These are phyloP conservation scores for Melanocharis versteri DNA, from an alignment of 2,113 vertebrate genomes.

Conservation along the genomic window DNA sequence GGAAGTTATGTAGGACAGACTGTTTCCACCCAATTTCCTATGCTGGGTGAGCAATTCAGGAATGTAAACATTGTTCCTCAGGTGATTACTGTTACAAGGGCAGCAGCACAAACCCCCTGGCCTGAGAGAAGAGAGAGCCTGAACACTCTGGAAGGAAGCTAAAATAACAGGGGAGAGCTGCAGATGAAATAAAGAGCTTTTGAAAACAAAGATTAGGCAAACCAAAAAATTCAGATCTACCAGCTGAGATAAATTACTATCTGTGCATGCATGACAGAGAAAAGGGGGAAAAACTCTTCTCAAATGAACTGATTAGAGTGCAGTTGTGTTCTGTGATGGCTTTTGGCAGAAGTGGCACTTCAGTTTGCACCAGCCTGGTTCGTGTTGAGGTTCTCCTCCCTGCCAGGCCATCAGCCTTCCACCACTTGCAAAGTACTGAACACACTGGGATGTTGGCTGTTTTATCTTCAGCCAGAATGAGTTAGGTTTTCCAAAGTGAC, in stretches of 20 bases:
- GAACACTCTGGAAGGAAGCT: not conserved
- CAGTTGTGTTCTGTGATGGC: not conserved
- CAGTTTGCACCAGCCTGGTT: not conserved
- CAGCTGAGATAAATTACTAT: not conserved
- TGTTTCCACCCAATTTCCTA: slow-evolving; percentile 53
- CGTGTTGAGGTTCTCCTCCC: not conserved
- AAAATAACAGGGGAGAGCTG: not conserved
- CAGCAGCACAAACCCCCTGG: not conserved
- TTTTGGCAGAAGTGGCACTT: not conserved
- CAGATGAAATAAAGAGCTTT: not conserved
- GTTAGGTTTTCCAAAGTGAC: not conserved
- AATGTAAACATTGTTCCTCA: slow-evolving; percentile 33
- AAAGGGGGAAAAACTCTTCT: not conserved
- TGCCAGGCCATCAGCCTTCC: not conserved
- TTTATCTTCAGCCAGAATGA: not conserved
- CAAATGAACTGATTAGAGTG: not conserved
- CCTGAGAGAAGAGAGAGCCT: not conserved
- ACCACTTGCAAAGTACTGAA: not conserved
- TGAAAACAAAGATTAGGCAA: not conserved
- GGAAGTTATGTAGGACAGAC: slow-evolving; percentile 48
- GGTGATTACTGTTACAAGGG: not conserved
- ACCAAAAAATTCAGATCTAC: not conserved
- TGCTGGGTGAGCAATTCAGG: slow-evolving; percentile 14
- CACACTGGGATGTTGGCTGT: not conserved
- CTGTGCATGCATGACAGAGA: not conserved